Base-by-base conservation (phyloP, 2,797 vertebrate genomes). In the Sandelia bainsii region DNA sequence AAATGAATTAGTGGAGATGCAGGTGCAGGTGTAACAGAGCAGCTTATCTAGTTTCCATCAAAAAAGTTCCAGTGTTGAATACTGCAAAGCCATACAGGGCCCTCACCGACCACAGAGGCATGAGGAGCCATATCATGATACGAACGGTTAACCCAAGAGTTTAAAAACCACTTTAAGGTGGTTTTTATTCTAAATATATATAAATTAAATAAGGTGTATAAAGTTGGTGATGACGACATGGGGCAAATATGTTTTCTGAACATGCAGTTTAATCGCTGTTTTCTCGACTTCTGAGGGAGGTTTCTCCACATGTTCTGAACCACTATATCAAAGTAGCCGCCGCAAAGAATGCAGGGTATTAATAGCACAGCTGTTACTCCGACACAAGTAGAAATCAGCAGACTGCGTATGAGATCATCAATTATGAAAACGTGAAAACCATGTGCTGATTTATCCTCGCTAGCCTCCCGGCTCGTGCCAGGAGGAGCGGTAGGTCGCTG, bases 341-440 rank as follows among this genome's bases (percentile, higher is more conserved):
- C 8, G 42, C 0, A 1, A 0, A 17, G 12, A 44, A 44, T 19
- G 19, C 8, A 11, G 45, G n/a, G 2, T 71, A 61, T 12, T 45
- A 50, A 66, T 51, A 70, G 39, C 61, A 44, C 14, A 4, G 53
- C 63, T 64, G 70, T 69, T 64, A 46, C 60, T 67, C 77, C 57
- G 25, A 14, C 80, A 65, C 67, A 51, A 29, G 59, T 67, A 63
- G 42, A 72, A 72, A 79, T 40, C 63, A 60, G 65, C 80, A 74
- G 57, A 72, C 72, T 54, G 75, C 75, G 58, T 57, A 53, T 84
- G 66, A 81, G 69, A 77, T 80, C 82, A 76, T 82, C 67, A 84
- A 77, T 82, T 56, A 85, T 84, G 68, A 79, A 85, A 85, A 85
- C 73, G 81, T 84, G 79, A 79, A 79, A 72, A 78, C 83, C 87